Percentiles rank a stretch among this genome's conserved stretches.
phyloP scores from a whole-genome alignment of 2,888 invertebrate species.

The Brenthis ino region DNA sequence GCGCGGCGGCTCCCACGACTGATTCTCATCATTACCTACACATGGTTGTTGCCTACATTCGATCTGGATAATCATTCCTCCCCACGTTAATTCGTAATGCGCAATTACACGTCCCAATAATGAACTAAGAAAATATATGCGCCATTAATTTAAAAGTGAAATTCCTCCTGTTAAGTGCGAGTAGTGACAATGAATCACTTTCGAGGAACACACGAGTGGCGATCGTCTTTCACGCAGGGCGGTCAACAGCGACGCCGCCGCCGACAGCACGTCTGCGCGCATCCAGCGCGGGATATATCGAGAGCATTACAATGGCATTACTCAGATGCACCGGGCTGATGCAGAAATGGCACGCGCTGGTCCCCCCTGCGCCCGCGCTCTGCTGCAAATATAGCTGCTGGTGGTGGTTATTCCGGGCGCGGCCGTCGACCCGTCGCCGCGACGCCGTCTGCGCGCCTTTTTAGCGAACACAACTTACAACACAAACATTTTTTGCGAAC shows the following conservation, averaged over 20 bases:
- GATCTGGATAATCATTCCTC: conserved; percentile 47
- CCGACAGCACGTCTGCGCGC: conserved; percentile 72
- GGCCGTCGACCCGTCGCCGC: conserved; percentile 81
- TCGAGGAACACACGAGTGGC: conserved; percentile 26
- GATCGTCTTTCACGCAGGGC: conserved; percentile 27
- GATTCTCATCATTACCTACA: conserved; percentile 64
- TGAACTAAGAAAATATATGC: conserved; percentile 44
- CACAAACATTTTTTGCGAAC: conserved; percentile 73
- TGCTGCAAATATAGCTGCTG: conserved; percentile 81
- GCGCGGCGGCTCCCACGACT: conserved; percentile 64
- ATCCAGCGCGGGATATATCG: conserved; percentile 71
- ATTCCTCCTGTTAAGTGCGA: conserved; percentile 33
- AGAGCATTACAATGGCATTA: conserved; percentile 81
- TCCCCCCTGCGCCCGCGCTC: conserved; percentile 65
- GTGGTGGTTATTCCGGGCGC: conserved; percentile 79
- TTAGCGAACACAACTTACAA: conserved; percentile 76
- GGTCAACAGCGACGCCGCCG: conserved; percentile 50
- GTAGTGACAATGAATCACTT: conserved; percentile 35
- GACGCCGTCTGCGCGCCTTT: conserved; percentile 82
- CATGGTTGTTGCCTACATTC: conserved; percentile 44
- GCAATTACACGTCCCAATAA: conserved; percentile 39
- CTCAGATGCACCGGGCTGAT: conserved; percentile 81
- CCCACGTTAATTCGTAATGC: conserved; percentile 45
- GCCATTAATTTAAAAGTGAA: conserved; percentile 38
- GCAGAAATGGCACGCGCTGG: conserved; percentile 80